Percentiles rank a stretch among this genome's conserved stretches.
These are phyloP conservation scores for Neodiprion lecontei DNA, from an alignment of 1,140 invertebrate genomes.

Conservation along the genomic window DNA sequence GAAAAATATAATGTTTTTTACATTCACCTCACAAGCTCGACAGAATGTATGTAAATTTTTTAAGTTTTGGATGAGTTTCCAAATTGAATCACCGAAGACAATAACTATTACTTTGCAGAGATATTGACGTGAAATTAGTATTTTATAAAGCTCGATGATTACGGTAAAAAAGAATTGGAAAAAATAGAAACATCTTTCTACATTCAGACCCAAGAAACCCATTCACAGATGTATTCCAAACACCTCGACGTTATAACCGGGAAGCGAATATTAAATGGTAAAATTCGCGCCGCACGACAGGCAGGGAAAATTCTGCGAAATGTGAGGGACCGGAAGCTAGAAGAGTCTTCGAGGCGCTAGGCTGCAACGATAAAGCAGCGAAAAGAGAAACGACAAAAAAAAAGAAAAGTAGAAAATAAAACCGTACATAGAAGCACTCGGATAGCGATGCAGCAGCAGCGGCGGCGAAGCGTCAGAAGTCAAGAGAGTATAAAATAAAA, in stretches of 20 bases:
- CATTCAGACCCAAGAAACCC: constrained; percentile 19
- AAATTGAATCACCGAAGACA: too few relatives aligned
- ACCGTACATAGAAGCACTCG: background rate
- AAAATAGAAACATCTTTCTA: constrained; percentile 14
- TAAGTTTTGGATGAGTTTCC: too few relatives aligned
- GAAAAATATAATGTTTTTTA: too few relatives aligned
- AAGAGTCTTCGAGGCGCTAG: constrained; percentile 10
- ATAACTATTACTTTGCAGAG: too few relatives aligned
- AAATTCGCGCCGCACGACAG: constrained; percentile 24
- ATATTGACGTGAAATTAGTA: too few relatives aligned
- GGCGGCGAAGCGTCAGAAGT: too few relatives aligned
- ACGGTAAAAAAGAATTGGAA: constrained; percentile 11
- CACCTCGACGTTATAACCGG: background rate
- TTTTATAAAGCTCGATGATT: background rate
- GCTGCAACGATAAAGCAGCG: constrained; percentile 1
- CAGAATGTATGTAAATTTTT: too few relatives aligned
- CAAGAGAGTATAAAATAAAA: background rate
- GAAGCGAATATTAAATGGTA: constrained; percentile 14
- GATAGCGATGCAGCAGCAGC: background rate
- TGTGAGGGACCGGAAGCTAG: too few relatives aligned
- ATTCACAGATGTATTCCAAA: constrained; percentile 16
- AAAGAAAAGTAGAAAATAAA: constrained; percentile 11
- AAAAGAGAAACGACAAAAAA: constrained; percentile 11
- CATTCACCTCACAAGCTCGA: background rate
- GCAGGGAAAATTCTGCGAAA: constrained; percentile 1